Conservation (phyloP, 2,888 invertebrate species). For the Sarcophaga rosellei region DNA sequence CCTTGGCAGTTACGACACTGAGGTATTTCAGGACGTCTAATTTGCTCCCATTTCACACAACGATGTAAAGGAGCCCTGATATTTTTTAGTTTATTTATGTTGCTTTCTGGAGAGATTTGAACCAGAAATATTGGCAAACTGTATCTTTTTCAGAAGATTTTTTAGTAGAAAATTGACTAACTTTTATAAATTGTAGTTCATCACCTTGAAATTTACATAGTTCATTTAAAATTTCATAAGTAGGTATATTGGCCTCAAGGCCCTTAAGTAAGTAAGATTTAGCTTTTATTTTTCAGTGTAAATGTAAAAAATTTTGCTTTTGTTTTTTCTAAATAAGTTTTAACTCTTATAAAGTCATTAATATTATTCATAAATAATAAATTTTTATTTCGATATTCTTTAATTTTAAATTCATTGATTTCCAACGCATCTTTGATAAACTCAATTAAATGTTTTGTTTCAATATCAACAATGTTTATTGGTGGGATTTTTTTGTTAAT, state of each 20-base stretch:
- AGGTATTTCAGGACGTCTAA: constrained; percentile 6
- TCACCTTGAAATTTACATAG: constrained; percentile 4
- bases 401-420: neutral
- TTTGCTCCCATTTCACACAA: constrained; percentile 24
- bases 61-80: constrained; percentile 15
- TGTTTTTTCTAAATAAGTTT: too few species aligned
- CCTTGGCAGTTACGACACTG: constrained; percentile 29
- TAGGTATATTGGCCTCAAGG: neutral
- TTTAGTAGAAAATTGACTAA: constrained; percentile 12
- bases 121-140: constrained; percentile 28
- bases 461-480: constrained; percentile 9
- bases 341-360: neutral
- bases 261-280: constrained; percentile 11
- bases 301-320: too few species aligned
- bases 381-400: constrained; percentile 12
- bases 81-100: neutral
- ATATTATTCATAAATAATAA: neutral
- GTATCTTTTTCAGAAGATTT: constrained; percentile 1
- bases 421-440: neutral
- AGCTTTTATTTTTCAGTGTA: too few species aligned
- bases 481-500: neutral
- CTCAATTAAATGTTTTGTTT: constrained; percentile 2
- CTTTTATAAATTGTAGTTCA: constrained; percentile 13
- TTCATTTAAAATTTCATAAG: constrained; percentile 15
- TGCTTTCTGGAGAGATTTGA: constrained; percentile 20